Base-by-base conservation (phyloP, 2,888 invertebrate species). In the Ectemnius continuus region DNA sequence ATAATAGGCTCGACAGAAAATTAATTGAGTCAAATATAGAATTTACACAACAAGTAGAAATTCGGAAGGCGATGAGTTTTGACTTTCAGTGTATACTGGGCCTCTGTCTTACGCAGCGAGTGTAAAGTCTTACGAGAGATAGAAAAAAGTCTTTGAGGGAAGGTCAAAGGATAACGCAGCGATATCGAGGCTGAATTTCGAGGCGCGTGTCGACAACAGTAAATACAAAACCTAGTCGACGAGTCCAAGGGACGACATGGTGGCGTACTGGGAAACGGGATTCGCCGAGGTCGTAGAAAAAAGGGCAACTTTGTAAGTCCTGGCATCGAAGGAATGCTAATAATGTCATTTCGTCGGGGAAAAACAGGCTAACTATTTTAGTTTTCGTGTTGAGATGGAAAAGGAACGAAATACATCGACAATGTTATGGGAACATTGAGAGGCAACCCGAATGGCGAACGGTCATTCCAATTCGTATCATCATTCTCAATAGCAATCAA, bases 131-230 rank as follows among this genome's bases (percentile, higher is more conserved):
- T 36, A 36, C 36, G 36, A 36, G 59, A 14, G 23, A 20, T 28
- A 47, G 67, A 75, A 72, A 77, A 77, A 77, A 76, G 72, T 45
- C 47, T 67, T 72, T 56, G 61, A 48, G 63, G 36, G 67, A 69
- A 77, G 62, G 65, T 70, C 79, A 64, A 67, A 63, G 73, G 18
- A 36, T 36, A 60, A 61, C 58, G 45, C 57, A 23, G 63, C 48
- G 58, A 36, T 75, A 61, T 70, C 75, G 23, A 23, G 3, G 23
- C 23, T 68, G 70, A 77, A 78, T 76, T 72, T 68, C 73, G n/a
- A 67, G 68, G 36, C 36, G 36, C 70, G 63, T 69, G 18, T 77
- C 69, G 70, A 79, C 70, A 79, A 76, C 76, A 80, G 56, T 79
- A 80, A 80, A 81, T 78, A 81, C 73, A 75, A 75, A 77, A 75